Conservation (phyloP, 1,140 invertebrate genomes). For the Panulirus ornatus region DNA sequence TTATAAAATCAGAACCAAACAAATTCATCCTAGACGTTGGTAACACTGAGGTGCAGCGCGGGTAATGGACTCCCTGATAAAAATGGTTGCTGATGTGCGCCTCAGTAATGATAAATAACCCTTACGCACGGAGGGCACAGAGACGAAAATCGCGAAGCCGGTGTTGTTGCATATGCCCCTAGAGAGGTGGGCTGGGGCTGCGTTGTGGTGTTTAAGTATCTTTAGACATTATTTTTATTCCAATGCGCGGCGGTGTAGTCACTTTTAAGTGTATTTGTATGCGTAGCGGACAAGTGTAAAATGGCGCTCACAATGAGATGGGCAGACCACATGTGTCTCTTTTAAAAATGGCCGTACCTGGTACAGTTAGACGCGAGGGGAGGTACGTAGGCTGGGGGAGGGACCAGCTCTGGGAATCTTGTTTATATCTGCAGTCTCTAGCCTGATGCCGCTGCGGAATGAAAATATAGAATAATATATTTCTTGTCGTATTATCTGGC, state of each 20-base stretch:
- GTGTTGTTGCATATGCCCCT: conserved; percentile 19
- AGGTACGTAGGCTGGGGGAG: not conserved
- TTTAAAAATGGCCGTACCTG: conserved; percentile 44
- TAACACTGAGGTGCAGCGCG: conserved; percentile 60
- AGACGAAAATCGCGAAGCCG: not conserved
- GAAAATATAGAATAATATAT: conserved; percentile 71
- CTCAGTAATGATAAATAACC: conserved; percentile 35
- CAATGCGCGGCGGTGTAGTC: conserved; percentile 63
- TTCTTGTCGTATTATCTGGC: conserved; percentile 55
- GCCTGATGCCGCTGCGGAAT: conserved; percentile 36
- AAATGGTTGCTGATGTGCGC: conserved; percentile 48
- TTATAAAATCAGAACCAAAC: conserved; percentile 66
- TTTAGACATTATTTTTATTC: conserved; percentile 67
- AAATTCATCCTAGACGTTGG: conserved; percentile 55
- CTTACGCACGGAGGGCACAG: not conserved
- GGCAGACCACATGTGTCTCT: conserved; percentile 58
- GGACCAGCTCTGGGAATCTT: not conserved
- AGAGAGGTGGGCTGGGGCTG: conserved; percentile 37
- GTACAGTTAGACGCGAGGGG: not conserved
- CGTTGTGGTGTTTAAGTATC: conserved; percentile 68
- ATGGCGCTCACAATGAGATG: conserved; percentile 66
- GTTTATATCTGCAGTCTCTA: conserved; percentile 31
- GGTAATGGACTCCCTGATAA: conserved; percentile 59
- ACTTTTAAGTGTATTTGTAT: conserved; percentile 67
- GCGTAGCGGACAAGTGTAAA: conserved; percentile 69